A percentile compares a stretch with the other conserved stretches of the same genome.
Conservation (phyloP, 2,888 invertebrate species). For the Carcina quercana region DNA sequence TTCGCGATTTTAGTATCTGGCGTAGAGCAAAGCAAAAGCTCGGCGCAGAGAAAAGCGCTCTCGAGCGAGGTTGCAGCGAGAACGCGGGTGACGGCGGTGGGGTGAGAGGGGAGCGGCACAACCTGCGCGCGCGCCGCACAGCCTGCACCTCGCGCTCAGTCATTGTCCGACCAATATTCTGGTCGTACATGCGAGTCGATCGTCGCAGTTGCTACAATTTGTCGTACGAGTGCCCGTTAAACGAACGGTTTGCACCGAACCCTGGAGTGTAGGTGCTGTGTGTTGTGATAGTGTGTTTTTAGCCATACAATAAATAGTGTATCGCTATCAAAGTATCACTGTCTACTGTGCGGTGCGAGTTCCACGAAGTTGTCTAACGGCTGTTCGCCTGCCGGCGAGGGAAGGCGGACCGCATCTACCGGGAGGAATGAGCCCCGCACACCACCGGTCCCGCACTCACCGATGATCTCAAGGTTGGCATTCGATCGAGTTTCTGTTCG, state of each 20-base stretch:
- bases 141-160: constrained; percentile 56
- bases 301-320: constrained; percentile 67
- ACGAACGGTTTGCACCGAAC: constrained; percentile 54
- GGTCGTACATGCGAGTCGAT: constrained; percentile 54
- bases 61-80: constrained; percentile 37
- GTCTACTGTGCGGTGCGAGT: constrained; percentile 50
- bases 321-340: constrained; percentile 66
- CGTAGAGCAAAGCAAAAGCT: constrained; percentile 55
- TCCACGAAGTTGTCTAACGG: constrained; percentile 60
- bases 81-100: constrained; percentile 21
- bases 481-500: constrained; percentile 25
- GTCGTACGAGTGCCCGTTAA: constrained; percentile 59
- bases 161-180: constrained; percentile 64
- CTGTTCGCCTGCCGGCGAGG: constrained; percentile 67
- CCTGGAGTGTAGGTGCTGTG: constrained; percentile 64
- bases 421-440: constrained; percentile 73
- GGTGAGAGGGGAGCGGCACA: constrained; percentile 27
- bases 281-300: constrained; percentile 69
- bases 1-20: constrained; percentile 43
- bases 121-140: constrained; percentile 52
- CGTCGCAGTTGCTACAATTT: constrained; percentile 57
- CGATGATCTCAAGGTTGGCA: constrained; percentile 73
- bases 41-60: constrained; percentile 41
- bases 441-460: constrained; percentile 64
- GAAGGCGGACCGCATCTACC: constrained; percentile 61